A percentile compares a stretch with the other conserved stretches of the same genome.
Evolutionary conservation across 2,797 vertebrate genomes (phyloP).

Genomic region (Sebastolobus alascanus): DNA sequence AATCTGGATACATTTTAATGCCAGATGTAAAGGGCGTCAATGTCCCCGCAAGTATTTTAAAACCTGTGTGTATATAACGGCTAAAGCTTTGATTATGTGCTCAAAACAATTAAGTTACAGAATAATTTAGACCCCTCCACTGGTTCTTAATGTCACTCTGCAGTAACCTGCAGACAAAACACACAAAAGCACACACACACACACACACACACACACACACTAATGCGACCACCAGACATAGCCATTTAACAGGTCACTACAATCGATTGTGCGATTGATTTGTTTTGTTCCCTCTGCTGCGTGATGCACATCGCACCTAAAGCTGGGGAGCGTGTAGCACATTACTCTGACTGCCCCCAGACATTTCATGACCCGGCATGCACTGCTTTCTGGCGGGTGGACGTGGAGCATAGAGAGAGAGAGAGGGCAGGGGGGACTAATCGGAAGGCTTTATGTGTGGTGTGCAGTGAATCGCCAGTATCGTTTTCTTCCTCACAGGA

Average conservation of each 20-base stretch:
- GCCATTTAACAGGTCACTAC: slow-evolving; percentile 57
- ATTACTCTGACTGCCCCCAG: slow-evolving; percentile 47
- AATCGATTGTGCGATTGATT: slow-evolving; percentile 68
- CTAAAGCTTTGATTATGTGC: slow-evolving; percentile 2
- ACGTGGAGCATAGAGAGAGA: not conserved
- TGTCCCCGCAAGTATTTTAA: not conserved
- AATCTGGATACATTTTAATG: too few species aligned
- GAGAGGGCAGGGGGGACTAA: slow-evolving; percentile 7
- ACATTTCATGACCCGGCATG: slow-evolving; percentile 51
- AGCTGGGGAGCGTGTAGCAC: slow-evolving; percentile 36
- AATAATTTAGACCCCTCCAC: slow-evolving; percentile 2
- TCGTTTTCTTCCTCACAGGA: not conserved
- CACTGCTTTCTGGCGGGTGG: slow-evolving; percentile 39
- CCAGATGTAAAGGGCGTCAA: too few species aligned
- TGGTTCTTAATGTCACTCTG: slow-evolving; percentile 34
- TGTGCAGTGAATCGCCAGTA: slow-evolving; percentile 42
- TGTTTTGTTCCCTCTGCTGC: slow-evolving; percentile 49
- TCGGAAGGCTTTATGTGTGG: slow-evolving; percentile 2
- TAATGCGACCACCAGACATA: slow-evolving; percentile 35
- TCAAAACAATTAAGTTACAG: slow-evolving; percentile 13
- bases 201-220: slow-evolving; percentile 7
- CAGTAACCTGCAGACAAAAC: not conserved
- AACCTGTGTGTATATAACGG: not conserved
- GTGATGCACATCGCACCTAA: slow-evolving; percentile 40
- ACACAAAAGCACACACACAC: slow-evolving; percentile 6